These are phyloP conservation scores for Cloeon dipterum DNA, from an alignment of 2,888 invertebrate genomes.

Conservation along the genomic window DNA sequence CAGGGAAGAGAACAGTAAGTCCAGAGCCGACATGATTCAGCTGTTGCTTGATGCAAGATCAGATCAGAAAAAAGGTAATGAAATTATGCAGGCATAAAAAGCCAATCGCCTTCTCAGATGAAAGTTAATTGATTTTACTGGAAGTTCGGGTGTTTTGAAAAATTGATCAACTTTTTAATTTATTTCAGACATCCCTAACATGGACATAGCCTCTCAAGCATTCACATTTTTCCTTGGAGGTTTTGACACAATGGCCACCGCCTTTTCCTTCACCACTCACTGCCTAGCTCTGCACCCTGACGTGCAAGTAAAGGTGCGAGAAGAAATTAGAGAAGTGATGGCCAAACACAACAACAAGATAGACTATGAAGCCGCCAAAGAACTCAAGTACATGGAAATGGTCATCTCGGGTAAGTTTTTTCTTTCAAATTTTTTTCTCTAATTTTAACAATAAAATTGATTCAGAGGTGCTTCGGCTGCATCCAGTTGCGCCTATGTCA, in stretches of 20 bases:
- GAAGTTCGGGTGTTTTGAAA: too few species aligned
- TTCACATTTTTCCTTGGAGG: slow-evolving; percentile 13
- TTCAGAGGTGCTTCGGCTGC: slow-evolving; percentile 7
- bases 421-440: not conserved
- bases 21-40: not conserved
- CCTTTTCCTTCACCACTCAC: slow-evolving; percentile 11
- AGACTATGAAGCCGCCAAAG: slow-evolving; percentile 20
- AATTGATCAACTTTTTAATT: too few species aligned
- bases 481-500: slow-evolving; percentile 10
- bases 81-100: too few species aligned
- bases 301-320: not conserved
- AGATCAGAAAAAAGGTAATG: not conserved
- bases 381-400: slow-evolving; percentile 29
- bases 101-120: too few species aligned
- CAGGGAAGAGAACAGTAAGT: slow-evolving; percentile 17
- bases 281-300: slow-evolving; percentile 11
- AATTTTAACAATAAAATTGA: not conserved
- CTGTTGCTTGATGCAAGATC: not conserved
- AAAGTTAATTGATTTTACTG: too few species aligned
- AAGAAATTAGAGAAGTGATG: not conserved
- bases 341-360: slow-evolving; percentile 12
- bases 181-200: not conserved
- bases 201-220: slow-evolving; percentile 9
- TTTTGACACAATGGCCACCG: slow-evolving; percentile 13
- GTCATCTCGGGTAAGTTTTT: slow-evolving; percentile 18